A percentile compares a stretch with the other conserved stretches of the same genome.
Conservation (phyloP, 2,113 vertebrate species). For the Mobula hypostoma region DNA sequence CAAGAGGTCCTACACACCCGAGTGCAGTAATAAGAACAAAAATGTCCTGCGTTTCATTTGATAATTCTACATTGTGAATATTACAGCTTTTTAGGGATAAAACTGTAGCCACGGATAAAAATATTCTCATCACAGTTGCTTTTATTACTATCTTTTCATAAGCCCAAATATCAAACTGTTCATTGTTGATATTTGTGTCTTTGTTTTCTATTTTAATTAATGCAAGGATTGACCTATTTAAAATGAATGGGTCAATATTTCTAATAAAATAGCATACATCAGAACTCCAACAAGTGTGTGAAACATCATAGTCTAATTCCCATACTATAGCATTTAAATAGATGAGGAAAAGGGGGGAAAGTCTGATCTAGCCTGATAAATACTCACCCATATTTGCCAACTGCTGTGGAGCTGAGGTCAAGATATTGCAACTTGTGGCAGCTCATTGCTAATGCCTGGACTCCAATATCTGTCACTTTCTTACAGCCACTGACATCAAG, state of each 20-base stretch:
- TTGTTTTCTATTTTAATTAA: neutral
- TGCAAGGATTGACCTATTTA: neutral
- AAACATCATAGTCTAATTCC: neutral
- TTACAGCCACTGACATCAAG: conserved; percentile 54
- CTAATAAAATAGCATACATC: neutral
- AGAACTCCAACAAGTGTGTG: neutral
- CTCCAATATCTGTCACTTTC: conserved; percentile 50
- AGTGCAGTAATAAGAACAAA: neutral
- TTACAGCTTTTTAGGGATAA: neutral
- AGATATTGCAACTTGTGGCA: conserved; percentile 49
- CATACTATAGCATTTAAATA: neutral
- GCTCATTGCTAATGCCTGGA: conserved; percentile 50
- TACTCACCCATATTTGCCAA: conserved; percentile 49
- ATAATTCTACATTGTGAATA: neutral
- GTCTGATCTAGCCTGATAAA: neutral
- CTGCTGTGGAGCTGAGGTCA: conserved; percentile 53
- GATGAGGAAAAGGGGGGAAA: neutral
- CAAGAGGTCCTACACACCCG: neutral
- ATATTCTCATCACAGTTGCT: neutral
- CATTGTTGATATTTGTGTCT: neutral
- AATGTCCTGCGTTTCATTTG: neutral
- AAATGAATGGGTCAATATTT: neutral
- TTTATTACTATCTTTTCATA: neutral
- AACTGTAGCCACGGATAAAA: neutral
- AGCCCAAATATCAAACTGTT: neutral